These are phyloP conservation scores for Neocloeon triangulifer DNA, from an alignment of 1,140 invertebrate genomes.

Conservation along the genomic window DNA sequence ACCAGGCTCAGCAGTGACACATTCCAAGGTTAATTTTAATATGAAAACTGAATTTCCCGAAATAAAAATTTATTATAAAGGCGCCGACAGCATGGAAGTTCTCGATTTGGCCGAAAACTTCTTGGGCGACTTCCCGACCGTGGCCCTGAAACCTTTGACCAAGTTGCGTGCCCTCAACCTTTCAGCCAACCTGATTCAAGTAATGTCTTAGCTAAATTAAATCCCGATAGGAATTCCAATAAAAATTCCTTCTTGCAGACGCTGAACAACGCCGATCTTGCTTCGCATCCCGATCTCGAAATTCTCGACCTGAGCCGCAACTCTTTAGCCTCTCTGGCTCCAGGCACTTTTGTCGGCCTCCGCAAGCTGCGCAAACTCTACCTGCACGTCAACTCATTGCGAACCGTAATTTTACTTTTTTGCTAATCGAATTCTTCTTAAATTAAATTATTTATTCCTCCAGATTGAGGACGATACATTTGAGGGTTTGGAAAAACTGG, in stretches of 20 bases:
- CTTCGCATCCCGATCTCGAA: constrained; percentile 37
- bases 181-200: constrained; percentile 60
- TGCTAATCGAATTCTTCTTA: constrained; percentile 16
- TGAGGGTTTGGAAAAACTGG: constrained; percentile 50
- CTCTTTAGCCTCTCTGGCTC: constrained; percentile 51
- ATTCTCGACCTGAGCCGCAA: constrained; percentile 64
- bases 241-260: constrained; percentile 22
- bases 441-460: constrained; percentile 13
- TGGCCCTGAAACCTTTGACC: constrained; percentile 41
- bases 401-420: too few species aligned
- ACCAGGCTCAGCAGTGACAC: constrained; percentile 56
- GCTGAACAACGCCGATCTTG: constrained; percentile 41
- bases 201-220: too few species aligned
- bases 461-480: constrained; percentile 70
- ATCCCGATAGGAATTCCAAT: constrained; percentile 3
- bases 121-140: constrained; percentile 51
- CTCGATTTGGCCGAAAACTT: constrained; percentile 70
- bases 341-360: constrained; percentile 54
- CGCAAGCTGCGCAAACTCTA: constrained; percentile 45
- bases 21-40: constrained; percentile 31
- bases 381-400: constrained; percentile 60
- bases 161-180: constrained; percentile 50
- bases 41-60: constrained; percentile 1
- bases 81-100: constrained; percentile 43
- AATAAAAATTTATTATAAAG: constrained; percentile 11